phyloP scores from a whole-genome alignment of 2,888 invertebrate genomes.

The Thalpophila matura region DNA sequence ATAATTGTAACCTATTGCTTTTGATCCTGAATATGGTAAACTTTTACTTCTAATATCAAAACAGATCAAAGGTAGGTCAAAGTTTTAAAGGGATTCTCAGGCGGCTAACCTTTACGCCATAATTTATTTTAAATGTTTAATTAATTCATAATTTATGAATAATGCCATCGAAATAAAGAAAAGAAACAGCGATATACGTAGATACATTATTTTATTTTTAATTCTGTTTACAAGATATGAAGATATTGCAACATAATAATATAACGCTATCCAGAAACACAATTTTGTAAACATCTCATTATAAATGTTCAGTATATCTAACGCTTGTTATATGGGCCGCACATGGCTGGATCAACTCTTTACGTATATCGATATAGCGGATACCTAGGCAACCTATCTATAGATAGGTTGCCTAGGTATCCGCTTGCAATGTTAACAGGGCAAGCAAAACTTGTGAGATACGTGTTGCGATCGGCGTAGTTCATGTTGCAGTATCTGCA shows the following conservation, averaged over 20 bases:
- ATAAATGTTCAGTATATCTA: too few relatives aligned
- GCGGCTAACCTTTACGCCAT: conserved; percentile 15
- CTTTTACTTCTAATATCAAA: conserved; percentile 37
- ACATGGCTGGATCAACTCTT: not conserved
- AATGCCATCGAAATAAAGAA: too few relatives aligned
- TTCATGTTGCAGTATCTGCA: conserved; percentile 31
- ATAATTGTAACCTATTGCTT: conserved; percentile 54
- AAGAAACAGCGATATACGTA: too few relatives aligned
- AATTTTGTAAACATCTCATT: too few relatives aligned
- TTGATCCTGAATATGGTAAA: conserved; percentile 41
- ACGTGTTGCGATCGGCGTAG: conserved; percentile 46
- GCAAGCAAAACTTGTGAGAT: conserved; percentile 48
- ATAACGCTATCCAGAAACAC: too few relatives aligned
- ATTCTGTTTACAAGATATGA: too few relatives aligned
- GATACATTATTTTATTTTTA: too few relatives aligned
- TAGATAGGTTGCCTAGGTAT: conserved; percentile 2
- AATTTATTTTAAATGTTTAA: too few relatives aligned
- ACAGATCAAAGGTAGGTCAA: conserved; percentile 5
- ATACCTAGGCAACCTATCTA: not conserved
- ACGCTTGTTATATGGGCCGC: too few relatives aligned
- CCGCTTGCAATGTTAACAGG: conserved; percentile 47
- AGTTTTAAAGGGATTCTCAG: conserved; percentile 38
- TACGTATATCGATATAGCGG: conserved; percentile 4
- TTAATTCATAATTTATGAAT: too few relatives aligned
- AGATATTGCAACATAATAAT: too few relatives aligned